Percentiles rank a stretch among this genome's conserved stretches.
Conservation (phyloP, 2,888 invertebrate genomes). For the Drosophila koepferae region DNA sequence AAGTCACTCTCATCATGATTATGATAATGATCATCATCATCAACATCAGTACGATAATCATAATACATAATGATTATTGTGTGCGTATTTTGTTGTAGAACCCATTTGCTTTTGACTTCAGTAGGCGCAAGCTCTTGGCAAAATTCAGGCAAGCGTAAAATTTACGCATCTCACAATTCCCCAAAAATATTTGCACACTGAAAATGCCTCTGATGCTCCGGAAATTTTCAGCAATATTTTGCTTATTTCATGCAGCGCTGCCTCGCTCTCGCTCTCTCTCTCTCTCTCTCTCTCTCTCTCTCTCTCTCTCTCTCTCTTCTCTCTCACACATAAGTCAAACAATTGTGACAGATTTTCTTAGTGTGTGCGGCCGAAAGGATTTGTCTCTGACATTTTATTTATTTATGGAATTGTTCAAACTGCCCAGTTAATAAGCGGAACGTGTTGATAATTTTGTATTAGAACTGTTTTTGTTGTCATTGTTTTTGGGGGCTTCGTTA, state of each 20-base stretch:
- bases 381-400: conserved; percentile 48
- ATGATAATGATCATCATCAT: conserved; percentile 21
- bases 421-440: conserved; percentile 71
- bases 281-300: not conserved
- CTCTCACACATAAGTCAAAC: conserved; percentile 41
- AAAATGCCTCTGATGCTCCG: conserved; percentile 54
- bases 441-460: conserved; percentile 69
- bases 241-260: conserved; percentile 22
- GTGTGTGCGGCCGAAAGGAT: conserved; percentile 36
- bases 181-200: conserved; percentile 54
- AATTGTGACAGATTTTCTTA: conserved; percentile 57
- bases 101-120: conserved; percentile 39
- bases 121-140: conserved; percentile 35
- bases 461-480: conserved; percentile 20
- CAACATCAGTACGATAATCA: conserved; percentile 19
- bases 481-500: conserved; percentile 17
- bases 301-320: not conserved
- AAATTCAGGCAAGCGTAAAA: conserved; percentile 65
- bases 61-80: conserved; percentile 37
- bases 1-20: conserved; percentile 57
- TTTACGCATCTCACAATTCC: conserved; percentile 55
- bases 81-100: conserved; percentile 23
- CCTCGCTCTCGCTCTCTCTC: not conserved
- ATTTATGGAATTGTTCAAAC: conserved; percentile 53
- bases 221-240: conserved; percentile 65